Evolutionary conservation across 30 jellyfish, hydroid and myxozoan species (phyloP).

Genomic region (Chrysaora quinquecirrha): DNA sequence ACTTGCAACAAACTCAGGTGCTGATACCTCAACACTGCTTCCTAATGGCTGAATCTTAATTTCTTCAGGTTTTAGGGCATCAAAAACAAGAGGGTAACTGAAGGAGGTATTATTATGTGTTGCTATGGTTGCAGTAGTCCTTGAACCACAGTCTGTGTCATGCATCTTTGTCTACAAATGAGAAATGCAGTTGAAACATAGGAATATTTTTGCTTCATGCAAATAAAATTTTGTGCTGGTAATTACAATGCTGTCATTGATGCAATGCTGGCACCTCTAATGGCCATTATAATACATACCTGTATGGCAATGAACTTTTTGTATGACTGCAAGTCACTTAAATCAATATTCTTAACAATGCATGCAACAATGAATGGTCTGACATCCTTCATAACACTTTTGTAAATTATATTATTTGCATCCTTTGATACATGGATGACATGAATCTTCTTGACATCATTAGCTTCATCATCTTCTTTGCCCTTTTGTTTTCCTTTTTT

Average conservation of each 20-base stretch:
- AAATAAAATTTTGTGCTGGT: no score
- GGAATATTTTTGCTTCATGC: no score
- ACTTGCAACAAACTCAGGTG: constrained; percentile 44
- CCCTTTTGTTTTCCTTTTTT: constrained; percentile 19
- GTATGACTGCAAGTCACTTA: constrained; percentile 62
- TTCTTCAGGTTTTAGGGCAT: constrained; percentile 51
- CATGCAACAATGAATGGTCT: constrained; percentile 76
- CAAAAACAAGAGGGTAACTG: constrained; percentile 67
- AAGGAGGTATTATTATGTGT: constrained; percentile 60
- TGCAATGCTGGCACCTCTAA: no score
- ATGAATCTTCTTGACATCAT: constrained; percentile 34
- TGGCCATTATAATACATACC: constrained; percentile 49
- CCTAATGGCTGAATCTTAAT: constrained; percentile 67
- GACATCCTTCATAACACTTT: constrained; percentile 64
- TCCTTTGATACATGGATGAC: constrained; percentile 40
- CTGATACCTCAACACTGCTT: constrained; percentile 21
- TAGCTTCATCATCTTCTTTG: constrained; percentile 35
- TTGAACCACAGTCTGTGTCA: constrained; percentile 74
- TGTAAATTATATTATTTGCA: constrained; percentile 41
- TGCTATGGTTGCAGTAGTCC: constrained; percentile 91
- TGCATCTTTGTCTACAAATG: constrained; percentile 76
- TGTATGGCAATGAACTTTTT: constrained; percentile 67
- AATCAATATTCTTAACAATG: constrained; percentile 67
- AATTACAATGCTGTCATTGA: no score
- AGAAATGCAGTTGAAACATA: neutral